Evolutionary conservation across 2,113 vertebrate genomes (phyloP).

Genomic region (Eclectus roratus): DNA sequence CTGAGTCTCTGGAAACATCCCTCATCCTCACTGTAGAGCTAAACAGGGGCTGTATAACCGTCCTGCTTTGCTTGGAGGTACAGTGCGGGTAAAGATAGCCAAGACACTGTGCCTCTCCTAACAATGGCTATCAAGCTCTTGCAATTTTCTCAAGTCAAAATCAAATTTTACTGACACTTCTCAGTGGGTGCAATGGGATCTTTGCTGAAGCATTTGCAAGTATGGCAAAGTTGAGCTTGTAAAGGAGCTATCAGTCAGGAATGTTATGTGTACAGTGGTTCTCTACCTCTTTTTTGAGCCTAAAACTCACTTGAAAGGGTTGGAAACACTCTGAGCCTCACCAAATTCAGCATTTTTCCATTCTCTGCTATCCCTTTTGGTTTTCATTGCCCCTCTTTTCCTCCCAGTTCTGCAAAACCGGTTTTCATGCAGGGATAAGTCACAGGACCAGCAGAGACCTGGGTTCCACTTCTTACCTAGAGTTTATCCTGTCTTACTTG

Average conservation of each 20-base stretch:
- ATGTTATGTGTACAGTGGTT: neutral
- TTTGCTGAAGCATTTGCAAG: neutral
- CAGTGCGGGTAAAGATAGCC: neutral
- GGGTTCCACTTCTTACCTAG: neutral
- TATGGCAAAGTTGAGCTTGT: neutral
- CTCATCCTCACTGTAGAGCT: neutral
- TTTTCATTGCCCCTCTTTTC: neutral
- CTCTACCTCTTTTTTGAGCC: neutral
- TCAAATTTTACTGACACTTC: neutral
- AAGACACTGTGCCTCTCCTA: neutral
- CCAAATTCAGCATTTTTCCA: neutral
- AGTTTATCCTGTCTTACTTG: neutral
- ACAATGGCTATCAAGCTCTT: neutral
- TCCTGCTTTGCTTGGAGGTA: neutral
- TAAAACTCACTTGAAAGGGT: neutral
- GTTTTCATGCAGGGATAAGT: neutral
- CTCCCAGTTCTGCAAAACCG: neutral
- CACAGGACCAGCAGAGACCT: accelerated
- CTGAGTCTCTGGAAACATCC: neutral
- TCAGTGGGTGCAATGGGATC: neutral
- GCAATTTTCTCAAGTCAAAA: neutral
- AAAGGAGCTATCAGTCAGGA: neutral
- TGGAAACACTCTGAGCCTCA: neutral
- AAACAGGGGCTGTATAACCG: neutral
- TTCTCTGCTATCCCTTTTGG: neutral